These are phyloP conservation scores for Tursiops truncatus DNA, from an alignment of 2,113 vertebrate genomes.

Conservation along the genomic window DNA sequence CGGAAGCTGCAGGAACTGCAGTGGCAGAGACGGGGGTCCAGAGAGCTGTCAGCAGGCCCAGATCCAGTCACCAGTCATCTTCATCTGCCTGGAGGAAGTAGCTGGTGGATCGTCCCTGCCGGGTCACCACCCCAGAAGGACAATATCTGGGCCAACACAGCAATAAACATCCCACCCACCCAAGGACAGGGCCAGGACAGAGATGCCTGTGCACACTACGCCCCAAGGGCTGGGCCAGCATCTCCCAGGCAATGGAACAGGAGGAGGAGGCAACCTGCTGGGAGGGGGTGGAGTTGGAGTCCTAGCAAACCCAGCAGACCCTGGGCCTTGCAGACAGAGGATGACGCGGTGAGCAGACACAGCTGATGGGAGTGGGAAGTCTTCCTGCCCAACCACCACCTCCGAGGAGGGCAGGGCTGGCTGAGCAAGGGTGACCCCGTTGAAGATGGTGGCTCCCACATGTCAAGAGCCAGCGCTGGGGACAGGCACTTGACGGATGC, in stretches of 20 bases:
- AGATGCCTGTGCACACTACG: neutral
- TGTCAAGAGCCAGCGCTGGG: neutral
- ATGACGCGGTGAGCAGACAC: neutral
- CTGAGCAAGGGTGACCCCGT: neutral
- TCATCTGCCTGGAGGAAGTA: neutral
- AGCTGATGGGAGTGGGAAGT: too few relatives aligned
- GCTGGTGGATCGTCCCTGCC: neutral
- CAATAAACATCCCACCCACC: neutral
- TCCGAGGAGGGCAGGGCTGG: neutral
- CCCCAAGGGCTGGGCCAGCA: neutral
- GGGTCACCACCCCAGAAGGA: neutral
- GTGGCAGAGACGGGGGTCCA: neutral
- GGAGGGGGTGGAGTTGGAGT: neutral
- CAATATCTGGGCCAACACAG: neutral
- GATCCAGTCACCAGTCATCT: neutral
- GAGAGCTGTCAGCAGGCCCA: neutral
- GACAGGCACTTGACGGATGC: neutral
- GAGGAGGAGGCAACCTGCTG: too few relatives aligned
- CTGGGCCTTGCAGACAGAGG: neutral
- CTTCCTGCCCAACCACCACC: neutral
- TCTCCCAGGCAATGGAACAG: neutral
- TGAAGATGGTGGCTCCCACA: neutral
- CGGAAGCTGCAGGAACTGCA: neutral
- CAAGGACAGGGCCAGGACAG: neutral
- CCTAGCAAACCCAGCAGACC: neutral